A percentile compares a stretch with the other conserved stretches of the same genome.
phyloP scores from a whole-genome alignment of 2,113 vertebrate genomes.

The Psammodynastes pulverulentus region DNA sequence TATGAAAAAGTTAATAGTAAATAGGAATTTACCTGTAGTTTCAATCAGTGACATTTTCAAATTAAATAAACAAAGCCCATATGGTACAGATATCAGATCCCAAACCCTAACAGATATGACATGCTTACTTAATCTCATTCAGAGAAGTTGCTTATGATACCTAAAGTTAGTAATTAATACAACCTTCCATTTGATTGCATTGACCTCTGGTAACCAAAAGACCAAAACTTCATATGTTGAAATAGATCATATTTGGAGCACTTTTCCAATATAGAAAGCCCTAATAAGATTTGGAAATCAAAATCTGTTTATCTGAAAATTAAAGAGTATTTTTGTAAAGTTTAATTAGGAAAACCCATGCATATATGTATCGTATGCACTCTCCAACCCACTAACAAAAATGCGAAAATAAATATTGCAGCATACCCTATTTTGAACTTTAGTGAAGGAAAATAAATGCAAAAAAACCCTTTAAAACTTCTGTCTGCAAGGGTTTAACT shows the following conservation, averaged over 20 bases:
- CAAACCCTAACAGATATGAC: background rate
- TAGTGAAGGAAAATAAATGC: background rate
- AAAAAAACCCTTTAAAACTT: background rate
- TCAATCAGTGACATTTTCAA: background rate
- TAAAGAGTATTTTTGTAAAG: background rate
- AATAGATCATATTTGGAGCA: background rate
- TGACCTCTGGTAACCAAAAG: background rate
- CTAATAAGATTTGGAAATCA: background rate
- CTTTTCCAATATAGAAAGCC: background rate
- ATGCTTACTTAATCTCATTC: background rate
- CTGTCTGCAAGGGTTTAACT: background rate
- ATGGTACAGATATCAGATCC: background rate
- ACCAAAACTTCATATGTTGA: background rate
- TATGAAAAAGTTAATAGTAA: background rate
- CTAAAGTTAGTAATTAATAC: background rate
- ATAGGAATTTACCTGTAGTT: background rate
- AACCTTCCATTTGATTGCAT: background rate
- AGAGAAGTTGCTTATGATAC: background rate
- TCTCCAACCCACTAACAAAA: background rate
- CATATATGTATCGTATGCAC: background rate
- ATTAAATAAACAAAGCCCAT: background rate
- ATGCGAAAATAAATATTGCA: background rate
- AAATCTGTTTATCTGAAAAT: background rate
- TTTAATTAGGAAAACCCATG: background rate
- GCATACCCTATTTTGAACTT: background rate